Evolutionary conservation across 2,888 invertebrate genomes (phyloP), one percentile per base, ranked within the genome.

Genomic region (Deilephila porcellus): DNA sequence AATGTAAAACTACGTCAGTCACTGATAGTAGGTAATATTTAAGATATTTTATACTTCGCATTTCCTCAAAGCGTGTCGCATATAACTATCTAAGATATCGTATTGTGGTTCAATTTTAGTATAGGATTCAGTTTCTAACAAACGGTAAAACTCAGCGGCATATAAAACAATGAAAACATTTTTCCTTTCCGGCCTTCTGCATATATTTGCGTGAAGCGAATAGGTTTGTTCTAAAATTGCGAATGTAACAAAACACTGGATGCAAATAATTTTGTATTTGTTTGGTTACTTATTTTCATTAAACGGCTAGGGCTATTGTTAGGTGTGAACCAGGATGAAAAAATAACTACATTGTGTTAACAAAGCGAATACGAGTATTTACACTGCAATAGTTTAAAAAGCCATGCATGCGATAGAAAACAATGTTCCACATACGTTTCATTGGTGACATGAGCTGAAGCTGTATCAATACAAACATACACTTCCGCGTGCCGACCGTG

Each of bases 331-430:
- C 32, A 32, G 29, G 1, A 62, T 29, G 4, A 62, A 62, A 56
- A n/a, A 56, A 62, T 62, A 62, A 62, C 29, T 62, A 17, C 32
- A 62, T 62, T 62, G 62, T 29, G 56, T 56, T 56, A 56, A 56
- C 29, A 62, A 29, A 62, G 29, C 19, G 11, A 34, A 20, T 64
- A 20, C 17, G 63, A 19, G 37, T 19, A 20, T 64, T 37, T n/a
- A n/a, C 3, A 64, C 34, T 37, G n/a, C 34, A 64, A n/a, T n/a
- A 37, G 14, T 1, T n/a, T 8, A 64, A 37, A 37, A 4, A 37
- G 4, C n/a, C 29, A 5, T 62, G 17, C 8, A 32, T 32, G 17
- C 62, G 5, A n/a, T 56, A 56, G 60, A 25, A 14, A 60, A 60
- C 29, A 29, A 60, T 25, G 25, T 60, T 60, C 29, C 25, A 29